These are phyloP conservation scores for Gasterosteus aculeatus DNA, from an alignment of 2,113 vertebrate genomes.

Conservation along the genomic window DNA sequence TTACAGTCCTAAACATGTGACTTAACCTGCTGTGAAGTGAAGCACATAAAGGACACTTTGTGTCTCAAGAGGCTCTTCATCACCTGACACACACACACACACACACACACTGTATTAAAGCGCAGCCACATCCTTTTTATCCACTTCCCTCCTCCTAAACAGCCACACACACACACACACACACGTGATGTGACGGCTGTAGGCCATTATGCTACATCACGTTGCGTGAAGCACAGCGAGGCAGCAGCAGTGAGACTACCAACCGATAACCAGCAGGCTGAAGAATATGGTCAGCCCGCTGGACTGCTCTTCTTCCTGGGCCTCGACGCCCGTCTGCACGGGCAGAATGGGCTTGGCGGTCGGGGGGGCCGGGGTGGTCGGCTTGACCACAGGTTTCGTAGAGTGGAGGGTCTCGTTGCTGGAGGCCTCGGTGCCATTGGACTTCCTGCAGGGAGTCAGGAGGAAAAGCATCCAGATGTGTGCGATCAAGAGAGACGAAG, in stretches of 20 bases:
- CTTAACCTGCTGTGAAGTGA: constrained; percentile 29
- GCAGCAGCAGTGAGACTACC: constrained; percentile 41
- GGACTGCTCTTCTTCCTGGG: constrained; percentile 97
- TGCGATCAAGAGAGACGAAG: not conserved
- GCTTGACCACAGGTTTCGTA: constrained; percentile 74
- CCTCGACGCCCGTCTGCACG: constrained; percentile 93
- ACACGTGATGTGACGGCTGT: not conserved
- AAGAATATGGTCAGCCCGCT: constrained; percentile 99
- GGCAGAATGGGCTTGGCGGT: constrained; percentile 92
- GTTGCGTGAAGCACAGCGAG: not conserved
- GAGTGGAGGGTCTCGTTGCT: constrained; percentile 86
- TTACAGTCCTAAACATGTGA: constrained; percentile 21
- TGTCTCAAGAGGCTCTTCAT: constrained; percentile 20
- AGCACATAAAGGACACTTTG: constrained; percentile 38
- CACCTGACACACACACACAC: not conserved
- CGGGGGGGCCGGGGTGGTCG: constrained; percentile 84
- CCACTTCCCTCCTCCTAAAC: constrained; percentile 14
- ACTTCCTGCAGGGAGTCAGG: constrained; percentile 67
- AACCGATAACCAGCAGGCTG: constrained; percentile 95
- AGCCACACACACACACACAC: not conserved
- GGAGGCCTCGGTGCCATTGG: constrained; percentile 83
- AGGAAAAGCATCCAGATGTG: not conserved
- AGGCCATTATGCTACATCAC: not conserved
- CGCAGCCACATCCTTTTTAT: constrained; percentile 40
- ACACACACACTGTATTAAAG: constrained; percentile 1